Conservation (phyloP, 2,888 invertebrate species). For the Neoscelio sp. region DNA sequence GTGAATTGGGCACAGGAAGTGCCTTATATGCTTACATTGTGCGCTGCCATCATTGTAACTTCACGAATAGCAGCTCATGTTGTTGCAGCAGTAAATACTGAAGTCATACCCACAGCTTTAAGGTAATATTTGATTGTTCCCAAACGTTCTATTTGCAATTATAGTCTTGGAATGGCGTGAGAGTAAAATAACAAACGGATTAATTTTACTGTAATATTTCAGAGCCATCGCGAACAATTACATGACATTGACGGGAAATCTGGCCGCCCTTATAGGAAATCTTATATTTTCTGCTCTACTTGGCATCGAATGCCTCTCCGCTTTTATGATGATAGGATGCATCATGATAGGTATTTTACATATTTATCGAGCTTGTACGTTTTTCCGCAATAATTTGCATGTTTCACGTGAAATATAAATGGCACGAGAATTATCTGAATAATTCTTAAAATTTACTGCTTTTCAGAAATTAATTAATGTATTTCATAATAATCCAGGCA, state of each 20-base stretch:
- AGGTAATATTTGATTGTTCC: constrained; percentile 75
- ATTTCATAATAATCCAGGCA: too few relatives aligned
- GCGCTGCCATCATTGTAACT: constrained; percentile 77
- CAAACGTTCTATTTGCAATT: constrained; percentile 32
- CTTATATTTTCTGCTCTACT: constrained; percentile 78
- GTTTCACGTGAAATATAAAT: neutral
- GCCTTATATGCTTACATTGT: constrained; percentile 77
- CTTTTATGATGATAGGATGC: constrained; percentile 77
- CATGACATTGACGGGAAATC: constrained; percentile 77
- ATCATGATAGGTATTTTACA: constrained; percentile 74
- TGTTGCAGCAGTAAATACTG: constrained; percentile 76
- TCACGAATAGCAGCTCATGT: constrained; percentile 78
- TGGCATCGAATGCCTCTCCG: constrained; percentile 74
- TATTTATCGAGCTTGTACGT: constrained; percentile 27
- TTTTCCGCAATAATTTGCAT: constrained; percentile 13
- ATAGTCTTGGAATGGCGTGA: constrained; percentile 5
- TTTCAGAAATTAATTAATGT: too few relatives aligned
- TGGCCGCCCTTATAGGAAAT: constrained; percentile 79
- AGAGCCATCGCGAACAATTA: constrained; percentile 76
- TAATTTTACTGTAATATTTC: constrained; percentile 41
- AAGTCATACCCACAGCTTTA: constrained; percentile 78
- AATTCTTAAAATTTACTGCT: too few relatives aligned
- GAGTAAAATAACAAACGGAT: constrained; percentile 25
- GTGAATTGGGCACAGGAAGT: constrained; percentile 79
- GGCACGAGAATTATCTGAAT: too few relatives aligned